Evolutionary conservation across 2,888 invertebrate genomes (phyloP).

Genomic region (Tetropium fuscum): DNA sequence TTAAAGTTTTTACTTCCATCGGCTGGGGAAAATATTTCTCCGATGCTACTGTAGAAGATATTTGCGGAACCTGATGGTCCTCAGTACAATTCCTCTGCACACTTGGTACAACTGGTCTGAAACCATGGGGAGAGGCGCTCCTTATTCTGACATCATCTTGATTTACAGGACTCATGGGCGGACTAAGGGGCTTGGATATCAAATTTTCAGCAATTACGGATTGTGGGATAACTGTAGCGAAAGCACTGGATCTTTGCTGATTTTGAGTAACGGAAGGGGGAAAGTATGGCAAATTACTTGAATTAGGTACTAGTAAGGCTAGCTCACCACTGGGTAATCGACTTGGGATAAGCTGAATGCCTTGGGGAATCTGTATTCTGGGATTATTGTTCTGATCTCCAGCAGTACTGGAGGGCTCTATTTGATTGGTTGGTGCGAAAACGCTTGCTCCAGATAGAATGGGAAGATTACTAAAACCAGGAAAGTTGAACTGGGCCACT

Average conservation of each 20-base stretch:
- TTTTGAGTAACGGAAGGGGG: conserved; percentile 46
- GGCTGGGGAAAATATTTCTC: conserved; percentile 37
- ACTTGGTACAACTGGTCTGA: conserved; percentile 55
- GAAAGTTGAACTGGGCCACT: conserved; percentile 59
- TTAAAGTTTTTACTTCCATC: conserved; percentile 57
- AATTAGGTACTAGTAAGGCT: conserved; percentile 74
- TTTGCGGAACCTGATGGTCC: conserved; percentile 56
- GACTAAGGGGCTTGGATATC: conserved; percentile 66
- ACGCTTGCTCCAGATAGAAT: conserved; percentile 49
- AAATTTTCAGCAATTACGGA: conserved; percentile 36
- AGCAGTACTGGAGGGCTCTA: conserved; percentile 47
- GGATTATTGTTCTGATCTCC: conserved; percentile 70
- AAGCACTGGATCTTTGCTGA: conserved; percentile 65
- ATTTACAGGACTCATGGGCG: conserved; percentile 74
- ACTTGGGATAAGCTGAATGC: conserved; percentile 75
- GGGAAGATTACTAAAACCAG: conserved; percentile 53
- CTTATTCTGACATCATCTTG: conserved; percentile 32
- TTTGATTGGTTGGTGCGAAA: conserved; percentile 43
- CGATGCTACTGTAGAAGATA: conserved; percentile 49
- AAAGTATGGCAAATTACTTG: conserved; percentile 68
- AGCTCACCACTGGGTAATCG: conserved; percentile 75
- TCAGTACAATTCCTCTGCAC: conserved; percentile 41
- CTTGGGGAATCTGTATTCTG: conserved; percentile 71
- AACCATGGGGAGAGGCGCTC: conserved; percentile 55
- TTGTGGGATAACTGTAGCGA: conserved; percentile 63